Percentiles rank a stretch among this genome's conserved stretches.
phyloP scores from a whole-genome alignment of 2,888 invertebrate species.

The Amorpha juglandis region DNA sequence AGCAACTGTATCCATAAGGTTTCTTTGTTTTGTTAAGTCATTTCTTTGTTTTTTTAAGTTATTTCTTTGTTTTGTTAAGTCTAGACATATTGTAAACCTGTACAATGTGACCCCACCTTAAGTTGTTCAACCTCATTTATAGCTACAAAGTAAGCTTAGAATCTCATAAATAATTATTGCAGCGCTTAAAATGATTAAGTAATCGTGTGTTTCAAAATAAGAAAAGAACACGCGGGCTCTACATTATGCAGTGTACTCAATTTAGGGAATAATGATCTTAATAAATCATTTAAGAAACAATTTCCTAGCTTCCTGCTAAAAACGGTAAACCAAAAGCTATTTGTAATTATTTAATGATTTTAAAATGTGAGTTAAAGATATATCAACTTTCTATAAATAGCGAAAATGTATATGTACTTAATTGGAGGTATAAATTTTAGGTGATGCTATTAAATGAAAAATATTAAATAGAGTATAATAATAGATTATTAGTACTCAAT shows the following conservation, averaged over 20 bases:
- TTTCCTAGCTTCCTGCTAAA: background rate
- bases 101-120: background rate
- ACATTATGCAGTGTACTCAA: background rate
- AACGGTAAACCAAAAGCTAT: background rate
- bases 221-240: background rate
- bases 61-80: background rate
- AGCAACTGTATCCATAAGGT: no score
- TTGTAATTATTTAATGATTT: background rate
- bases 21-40: background rate
- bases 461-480: background rate
- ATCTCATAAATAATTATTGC: background rate
- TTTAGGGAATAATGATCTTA: background rate
- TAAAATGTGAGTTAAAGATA: background rate
- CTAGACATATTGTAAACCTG: background rate
- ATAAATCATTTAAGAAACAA: constrained; percentile 1
- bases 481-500: no score
- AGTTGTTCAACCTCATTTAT: background rate
- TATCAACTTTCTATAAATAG: background rate
- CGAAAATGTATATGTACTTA: no score
- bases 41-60: no score
- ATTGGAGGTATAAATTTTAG: no score
- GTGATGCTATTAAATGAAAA: background rate
- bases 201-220: background rate
- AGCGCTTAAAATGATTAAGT: background rate
- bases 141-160: background rate